Conservation (phyloP, 2,113 vertebrate species). For the Pycnonotus jocosus region DNA sequence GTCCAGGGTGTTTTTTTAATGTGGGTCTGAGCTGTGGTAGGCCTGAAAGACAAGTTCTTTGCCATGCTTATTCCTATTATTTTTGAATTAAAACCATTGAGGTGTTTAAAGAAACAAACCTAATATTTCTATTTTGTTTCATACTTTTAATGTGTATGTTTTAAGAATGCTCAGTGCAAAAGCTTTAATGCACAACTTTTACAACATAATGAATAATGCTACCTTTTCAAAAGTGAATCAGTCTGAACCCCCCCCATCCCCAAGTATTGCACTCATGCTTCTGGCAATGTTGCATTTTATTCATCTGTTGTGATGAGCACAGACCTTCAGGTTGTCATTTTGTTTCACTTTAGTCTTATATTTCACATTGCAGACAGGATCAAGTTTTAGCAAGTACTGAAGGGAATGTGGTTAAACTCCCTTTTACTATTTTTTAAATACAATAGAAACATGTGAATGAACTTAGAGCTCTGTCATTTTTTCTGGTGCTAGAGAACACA, state of each 20-base stretch:
- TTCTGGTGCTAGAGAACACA: background rate
- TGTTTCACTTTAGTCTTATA: background rate
- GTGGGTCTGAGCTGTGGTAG: background rate
- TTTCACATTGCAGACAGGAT: background rate
- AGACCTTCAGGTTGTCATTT: background rate
- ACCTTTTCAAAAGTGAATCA: background rate
- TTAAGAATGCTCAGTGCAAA: background rate
- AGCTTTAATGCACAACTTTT: background rate
- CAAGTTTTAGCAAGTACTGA: slow-evolving; percentile 22
- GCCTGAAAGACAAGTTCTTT: background rate
- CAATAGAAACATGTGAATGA: background rate
- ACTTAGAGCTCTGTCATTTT: background rate
- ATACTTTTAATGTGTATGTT: background rate
- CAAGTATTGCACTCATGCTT: background rate
- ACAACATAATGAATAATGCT: background rate
- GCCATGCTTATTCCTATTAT: background rate
- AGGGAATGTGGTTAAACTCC: background rate
- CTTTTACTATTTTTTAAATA: background rate
- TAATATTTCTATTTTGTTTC: background rate
- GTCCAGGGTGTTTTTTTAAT: background rate
- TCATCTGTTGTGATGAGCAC: background rate
- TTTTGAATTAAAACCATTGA: background rate
- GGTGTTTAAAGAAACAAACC: background rate
- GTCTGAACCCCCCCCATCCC: accelerated
- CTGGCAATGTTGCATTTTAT: background rate